Percentiles rank a stretch among this genome's conserved stretches.
phyloP scores from a whole-genome alignment of 2,797 vertebrate species.

The Loris lydekkerianus region DNA sequence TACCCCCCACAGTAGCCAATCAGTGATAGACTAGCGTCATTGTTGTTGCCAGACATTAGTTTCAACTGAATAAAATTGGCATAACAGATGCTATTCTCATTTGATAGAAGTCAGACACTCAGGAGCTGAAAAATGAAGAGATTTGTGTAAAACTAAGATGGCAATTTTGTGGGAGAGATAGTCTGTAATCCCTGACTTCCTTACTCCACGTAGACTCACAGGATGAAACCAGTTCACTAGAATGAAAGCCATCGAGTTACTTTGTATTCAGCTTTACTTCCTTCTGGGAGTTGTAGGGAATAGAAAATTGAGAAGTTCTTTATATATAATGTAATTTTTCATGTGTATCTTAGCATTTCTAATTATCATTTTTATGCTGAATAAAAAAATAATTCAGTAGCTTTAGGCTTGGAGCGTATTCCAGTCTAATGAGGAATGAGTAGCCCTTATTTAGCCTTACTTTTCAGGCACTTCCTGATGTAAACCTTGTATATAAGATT shows the following conservation, averaged over 20 bases:
- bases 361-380: constrained; percentile 2
- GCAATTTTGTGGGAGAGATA: neutral
- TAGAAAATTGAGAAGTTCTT: neutral
- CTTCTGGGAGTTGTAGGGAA: neutral
- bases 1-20: fast-evolving
- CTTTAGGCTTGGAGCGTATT: neutral
- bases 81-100: neutral
- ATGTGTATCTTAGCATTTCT: neutral
- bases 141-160: neutral
- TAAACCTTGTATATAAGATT: neutral
- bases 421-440: neutral
- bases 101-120: neutral
- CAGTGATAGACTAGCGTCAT: fast-evolving
- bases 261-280: neutral
- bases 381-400: neutral
- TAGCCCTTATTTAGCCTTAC: neutral
- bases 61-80: neutral
- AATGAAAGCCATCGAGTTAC: neutral
- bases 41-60: neutral
- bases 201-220: neutral
- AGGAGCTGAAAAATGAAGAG: neutral
- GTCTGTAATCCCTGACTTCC: neutral
- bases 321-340: neutral
- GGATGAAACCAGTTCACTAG: neutral
- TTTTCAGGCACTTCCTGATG: neutral